A percentile compares a stretch with the other conserved stretches of the same genome.
Evolutionary conservation across 1,140 invertebrate genomes (phyloP).

Genomic region (Drosophila kohkoa): DNA sequence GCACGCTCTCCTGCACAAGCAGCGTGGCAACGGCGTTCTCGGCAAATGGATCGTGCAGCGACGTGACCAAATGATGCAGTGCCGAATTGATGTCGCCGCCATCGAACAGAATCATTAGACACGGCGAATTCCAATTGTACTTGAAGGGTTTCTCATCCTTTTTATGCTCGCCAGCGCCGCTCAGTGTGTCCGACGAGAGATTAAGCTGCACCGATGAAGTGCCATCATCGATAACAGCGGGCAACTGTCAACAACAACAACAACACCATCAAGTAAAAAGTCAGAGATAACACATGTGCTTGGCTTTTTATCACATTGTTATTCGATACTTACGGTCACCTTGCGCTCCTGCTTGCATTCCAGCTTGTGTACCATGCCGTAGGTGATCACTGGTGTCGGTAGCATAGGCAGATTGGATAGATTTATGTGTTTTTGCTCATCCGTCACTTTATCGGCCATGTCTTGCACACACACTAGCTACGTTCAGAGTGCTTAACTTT

Average conservation of each 20-base stretch:
- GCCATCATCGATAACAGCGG: not conserved
- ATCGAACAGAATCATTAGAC: slow-evolving; percentile 69
- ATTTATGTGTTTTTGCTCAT: not conserved
- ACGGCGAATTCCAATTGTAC: slow-evolving; percentile 19
- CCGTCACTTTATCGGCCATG: slow-evolving; percentile 43
- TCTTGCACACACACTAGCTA: not conserved
- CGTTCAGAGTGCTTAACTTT: not conserved
- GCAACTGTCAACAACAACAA: slow-evolving; percentile 17
- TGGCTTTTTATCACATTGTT: not conserved
- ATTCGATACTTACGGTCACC: slow-evolving; percentile 35
- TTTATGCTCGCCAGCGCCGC: not conserved
- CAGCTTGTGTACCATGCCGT: slow-evolving; percentile 61
- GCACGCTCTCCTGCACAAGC: slow-evolving; percentile 68
- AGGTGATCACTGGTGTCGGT: slow-evolving; percentile 45
- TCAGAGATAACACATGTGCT: slow-evolving; percentile 4
- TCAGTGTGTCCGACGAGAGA: not conserved
- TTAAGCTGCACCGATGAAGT: not conserved
- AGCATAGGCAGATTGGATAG: not conserved
- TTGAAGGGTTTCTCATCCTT: not conserved
- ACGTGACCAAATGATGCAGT: slow-evolving; percentile 56
- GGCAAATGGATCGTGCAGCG: slow-evolving; percentile 63
- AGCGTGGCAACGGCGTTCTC: slow-evolving; percentile 55
- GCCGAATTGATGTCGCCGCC: slow-evolving; percentile 67
- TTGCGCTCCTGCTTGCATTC: slow-evolving; percentile 9
- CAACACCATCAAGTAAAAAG: not conserved